These are phyloP conservation scores for Atherinomorus stipes DNA, from an alignment of 2,113 vertebrate genomes.

Conservation along the genomic window DNA sequence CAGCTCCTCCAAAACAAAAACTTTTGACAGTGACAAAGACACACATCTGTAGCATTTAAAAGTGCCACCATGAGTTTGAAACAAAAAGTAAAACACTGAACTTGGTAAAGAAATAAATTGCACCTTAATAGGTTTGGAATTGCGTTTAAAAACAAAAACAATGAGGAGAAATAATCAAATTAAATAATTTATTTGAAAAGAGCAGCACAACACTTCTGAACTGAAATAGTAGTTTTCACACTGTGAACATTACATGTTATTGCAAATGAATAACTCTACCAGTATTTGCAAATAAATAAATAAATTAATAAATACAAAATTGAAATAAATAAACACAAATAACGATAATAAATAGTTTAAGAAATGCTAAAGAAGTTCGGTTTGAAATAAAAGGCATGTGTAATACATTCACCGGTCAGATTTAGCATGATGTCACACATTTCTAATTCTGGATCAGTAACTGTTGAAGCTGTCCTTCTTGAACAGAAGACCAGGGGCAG, in stretches of 20 bases:
- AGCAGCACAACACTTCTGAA: slow-evolving; percentile 21
- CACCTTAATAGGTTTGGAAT: too few relatives aligned
- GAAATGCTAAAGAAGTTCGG: not conserved
- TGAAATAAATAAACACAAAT: slow-evolving; percentile 41
- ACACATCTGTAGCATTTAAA: too few relatives aligned
- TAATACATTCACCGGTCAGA: not conserved
- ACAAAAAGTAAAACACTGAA: too few relatives aligned
- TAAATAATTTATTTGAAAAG: slow-evolving; percentile 41
- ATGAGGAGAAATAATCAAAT: not conserved
- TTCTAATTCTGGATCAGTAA: not conserved
- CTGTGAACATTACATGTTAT: slow-evolving; percentile 14
- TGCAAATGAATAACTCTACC: not conserved
- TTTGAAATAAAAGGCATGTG: not conserved
- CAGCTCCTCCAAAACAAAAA: too few relatives aligned
- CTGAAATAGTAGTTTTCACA: slow-evolving; percentile 22
- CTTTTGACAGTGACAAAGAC: too few relatives aligned
- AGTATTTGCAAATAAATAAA: slow-evolving; percentile 16
- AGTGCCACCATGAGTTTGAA: too few relatives aligned
- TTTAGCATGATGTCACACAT: not conserved
- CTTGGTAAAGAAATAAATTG: too few relatives aligned
- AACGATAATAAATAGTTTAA: slow-evolving; percentile 44
- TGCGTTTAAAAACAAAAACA: not conserved
- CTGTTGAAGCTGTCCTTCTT: not conserved
- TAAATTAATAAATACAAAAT: slow-evolving; percentile 19
- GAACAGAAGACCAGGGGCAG: not conserved